phyloP scores from a whole-genome alignment of 2,797 vertebrate species.

The Yasuhikotakia modesta region DNA sequence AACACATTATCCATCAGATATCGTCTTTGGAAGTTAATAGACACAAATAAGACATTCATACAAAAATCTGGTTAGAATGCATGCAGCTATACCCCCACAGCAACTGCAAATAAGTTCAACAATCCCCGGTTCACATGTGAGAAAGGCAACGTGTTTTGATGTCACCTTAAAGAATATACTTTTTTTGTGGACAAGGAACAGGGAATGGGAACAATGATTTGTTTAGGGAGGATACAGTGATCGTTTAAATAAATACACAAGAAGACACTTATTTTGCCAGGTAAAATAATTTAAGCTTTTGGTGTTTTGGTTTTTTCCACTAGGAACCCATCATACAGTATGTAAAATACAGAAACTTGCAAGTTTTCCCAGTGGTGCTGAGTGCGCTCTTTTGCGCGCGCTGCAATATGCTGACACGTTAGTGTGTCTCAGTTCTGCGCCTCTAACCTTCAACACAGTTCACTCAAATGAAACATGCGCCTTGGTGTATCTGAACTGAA shows the following conservation, averaged over 20 bases:
- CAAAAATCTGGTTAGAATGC: conserved; percentile 7
- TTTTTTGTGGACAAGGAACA: neutral
- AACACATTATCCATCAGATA: neutral
- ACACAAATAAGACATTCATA: neutral
- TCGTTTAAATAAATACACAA: no score
- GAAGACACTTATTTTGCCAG: no score
- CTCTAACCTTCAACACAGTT: neutral
- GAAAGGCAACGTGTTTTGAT: neutral
- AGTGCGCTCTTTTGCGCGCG: neutral
- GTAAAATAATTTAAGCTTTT: no score
- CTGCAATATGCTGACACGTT: conserved; percentile 22
- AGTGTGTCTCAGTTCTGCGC: neutral
- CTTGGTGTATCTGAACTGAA: neutral
- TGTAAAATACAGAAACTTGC: neutral
- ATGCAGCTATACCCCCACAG: neutral
- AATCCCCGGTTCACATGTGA: neutral
- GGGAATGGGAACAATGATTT: no score
- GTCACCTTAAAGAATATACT: neutral
- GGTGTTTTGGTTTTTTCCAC: no score
- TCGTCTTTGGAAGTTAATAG: neutral
- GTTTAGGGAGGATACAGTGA: no score
- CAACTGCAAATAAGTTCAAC: neutral
- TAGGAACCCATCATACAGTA: neutral
- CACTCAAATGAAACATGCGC: neutral
- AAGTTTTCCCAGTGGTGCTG: conserved; percentile 16